Evolutionary conservation across 2,888 invertebrate genomes (phyloP).

Genomic region (Sabellastarte sp.): DNA sequence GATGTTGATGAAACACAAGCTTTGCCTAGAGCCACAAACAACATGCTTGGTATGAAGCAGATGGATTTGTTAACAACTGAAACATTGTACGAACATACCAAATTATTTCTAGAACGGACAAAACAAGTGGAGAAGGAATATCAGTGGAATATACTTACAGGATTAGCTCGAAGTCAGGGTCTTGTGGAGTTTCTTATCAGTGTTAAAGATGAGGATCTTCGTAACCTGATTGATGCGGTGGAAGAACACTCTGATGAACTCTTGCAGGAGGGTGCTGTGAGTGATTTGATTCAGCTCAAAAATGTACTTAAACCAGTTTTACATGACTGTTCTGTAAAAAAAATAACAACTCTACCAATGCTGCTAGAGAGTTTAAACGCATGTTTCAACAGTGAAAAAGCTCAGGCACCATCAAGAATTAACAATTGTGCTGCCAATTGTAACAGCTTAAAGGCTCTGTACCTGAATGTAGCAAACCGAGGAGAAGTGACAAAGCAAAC

Average conservation of each 20-base stretch:
- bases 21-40: no score
- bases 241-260: constrained; percentile 37
- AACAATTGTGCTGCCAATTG: constrained; percentile 27
- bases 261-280: constrained; percentile 32
- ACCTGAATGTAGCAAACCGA: constrained; percentile 34
- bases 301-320: background rate
- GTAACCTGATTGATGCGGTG: constrained; percentile 36
- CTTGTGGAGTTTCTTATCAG: constrained; percentile 29
- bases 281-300: background rate
- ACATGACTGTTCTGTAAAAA: background rate
- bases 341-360: background rate
- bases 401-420: constrained; percentile 9
- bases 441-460: constrained; percentile 30
- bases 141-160: no score
- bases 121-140: no score
- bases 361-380: background rate
- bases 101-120: no score
- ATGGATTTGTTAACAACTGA: no score
- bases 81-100: no score
- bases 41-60: no score
- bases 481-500: constrained; percentile 32
- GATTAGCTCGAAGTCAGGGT: no score
- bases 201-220: constrained; percentile 31
- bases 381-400: background rate
- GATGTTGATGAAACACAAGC: no score